Percentiles rank a stretch among this genome's conserved stretches.
These are phyloP conservation scores for Ailurus styani DNA, from an alignment of 2,113 vertebrate genomes.

Conservation along the genomic window DNA sequence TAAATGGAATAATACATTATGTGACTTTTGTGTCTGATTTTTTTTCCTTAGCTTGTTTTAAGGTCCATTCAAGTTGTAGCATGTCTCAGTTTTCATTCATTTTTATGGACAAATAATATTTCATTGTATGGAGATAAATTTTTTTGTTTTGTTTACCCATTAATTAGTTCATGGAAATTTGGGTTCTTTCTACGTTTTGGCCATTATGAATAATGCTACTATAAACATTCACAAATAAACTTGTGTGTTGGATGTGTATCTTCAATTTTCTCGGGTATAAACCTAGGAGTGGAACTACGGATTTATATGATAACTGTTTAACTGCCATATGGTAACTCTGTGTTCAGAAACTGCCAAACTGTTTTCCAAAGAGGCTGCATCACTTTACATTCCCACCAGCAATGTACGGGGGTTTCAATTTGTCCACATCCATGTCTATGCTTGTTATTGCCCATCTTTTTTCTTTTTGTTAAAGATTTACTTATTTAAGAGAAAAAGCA, in stretches of 20 bases:
- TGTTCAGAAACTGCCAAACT: not conserved
- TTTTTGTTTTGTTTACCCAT: not conserved
- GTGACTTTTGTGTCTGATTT: not conserved
- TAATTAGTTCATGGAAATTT: not conserved
- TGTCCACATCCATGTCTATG: not conserved
- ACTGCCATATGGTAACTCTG: not conserved
- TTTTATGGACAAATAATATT: slow-evolving; percentile 5
- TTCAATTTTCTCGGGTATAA: not conserved
- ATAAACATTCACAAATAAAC: not conserved
- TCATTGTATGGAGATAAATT: not conserved
- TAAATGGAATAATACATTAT: not conserved
- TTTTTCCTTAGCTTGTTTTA: not conserved
- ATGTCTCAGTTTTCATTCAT: not conserved
- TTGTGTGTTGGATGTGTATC: not conserved
- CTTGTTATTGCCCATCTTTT: not conserved
- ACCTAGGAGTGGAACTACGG: not conserved
- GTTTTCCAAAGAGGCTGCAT: not conserved
- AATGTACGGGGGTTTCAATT: not conserved
- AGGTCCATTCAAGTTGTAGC: not conserved
- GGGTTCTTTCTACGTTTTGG: not conserved
- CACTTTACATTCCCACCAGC: not conserved
- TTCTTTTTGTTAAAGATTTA: not conserved
- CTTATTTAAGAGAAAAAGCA: not conserved
- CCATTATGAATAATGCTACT: not conserved
- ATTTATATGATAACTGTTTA: not conserved